A percentile compares a stretch with the other conserved stretches of the same genome.
These are phyloP conservation scores for Belonocnema kinseyi DNA, from an alignment of 1,140 invertebrate species.

Conservation along the genomic window DNA sequence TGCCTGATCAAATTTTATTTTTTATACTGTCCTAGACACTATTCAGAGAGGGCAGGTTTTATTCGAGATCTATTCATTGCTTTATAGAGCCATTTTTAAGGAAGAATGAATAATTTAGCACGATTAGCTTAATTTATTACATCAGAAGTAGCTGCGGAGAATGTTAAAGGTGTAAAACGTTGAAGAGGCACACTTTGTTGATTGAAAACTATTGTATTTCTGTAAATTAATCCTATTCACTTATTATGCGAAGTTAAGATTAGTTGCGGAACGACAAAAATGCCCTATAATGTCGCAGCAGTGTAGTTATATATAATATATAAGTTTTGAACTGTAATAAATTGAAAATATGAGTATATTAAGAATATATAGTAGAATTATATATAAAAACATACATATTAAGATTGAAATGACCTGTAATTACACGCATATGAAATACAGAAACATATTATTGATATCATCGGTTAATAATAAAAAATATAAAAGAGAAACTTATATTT, in stretches of 20 bases:
- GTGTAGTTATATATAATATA: conserved; percentile 21
- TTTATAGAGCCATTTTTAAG: conserved; percentile 13
- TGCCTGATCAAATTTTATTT: conserved; percentile 24
- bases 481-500: conserved; percentile 22
- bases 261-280: conserved; percentile 12
- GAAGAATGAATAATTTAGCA: conserved; percentile 27
- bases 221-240: conserved; percentile 33
- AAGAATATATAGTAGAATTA: conserved; percentile 48
- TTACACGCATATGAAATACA: conserved; percentile 61
- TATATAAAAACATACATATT: conserved; percentile 38
- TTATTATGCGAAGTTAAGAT: conserved; percentile 19
- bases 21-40: conserved; percentile 24
- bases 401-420: conserved; percentile 63
- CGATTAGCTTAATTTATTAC: conserved; percentile 23
- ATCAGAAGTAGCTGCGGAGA: neutral
- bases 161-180: neutral
- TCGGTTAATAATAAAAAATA: conserved; percentile 53
- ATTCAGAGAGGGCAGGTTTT: neutral
- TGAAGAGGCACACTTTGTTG: neutral
- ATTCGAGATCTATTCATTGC: conserved; percentile 34
- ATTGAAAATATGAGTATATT: conserved; percentile 37
- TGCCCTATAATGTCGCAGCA: conserved; percentile 24
- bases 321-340: conserved; percentile 46
- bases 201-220: conserved; percentile 22
- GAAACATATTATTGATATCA: conserved; percentile 63